Conservation (phyloP, 2,888 invertebrate genomes). For the Acleris emargana region DNA sequence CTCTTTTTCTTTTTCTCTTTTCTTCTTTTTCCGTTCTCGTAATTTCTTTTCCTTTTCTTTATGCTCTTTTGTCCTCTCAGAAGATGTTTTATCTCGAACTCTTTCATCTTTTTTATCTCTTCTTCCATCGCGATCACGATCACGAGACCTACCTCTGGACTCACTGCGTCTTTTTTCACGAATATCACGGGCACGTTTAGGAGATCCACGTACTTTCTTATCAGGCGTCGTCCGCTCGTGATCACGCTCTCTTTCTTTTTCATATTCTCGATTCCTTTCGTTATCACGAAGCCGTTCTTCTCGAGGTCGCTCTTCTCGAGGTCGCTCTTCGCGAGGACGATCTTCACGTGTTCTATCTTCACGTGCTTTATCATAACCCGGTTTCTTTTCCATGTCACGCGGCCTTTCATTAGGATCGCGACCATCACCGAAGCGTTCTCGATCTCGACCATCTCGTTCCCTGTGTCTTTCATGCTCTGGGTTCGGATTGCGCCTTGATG, state of each 20-base stretch:
- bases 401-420: conserved; percentile 68
- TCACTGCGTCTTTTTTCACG: conserved; percentile 76
- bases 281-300: conserved; percentile 59
- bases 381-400: conserved; percentile 66
- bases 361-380: conserved; percentile 63
- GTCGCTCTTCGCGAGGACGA: conserved; percentile 55
- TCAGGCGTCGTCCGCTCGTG: conserved; percentile 73
- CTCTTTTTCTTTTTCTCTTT: conserved; percentile 80
- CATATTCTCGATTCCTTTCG: conserved; percentile 62
- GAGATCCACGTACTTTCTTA: conserved; percentile 65
- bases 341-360: conserved; percentile 62
- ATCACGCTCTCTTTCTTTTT: conserved; percentile 71
- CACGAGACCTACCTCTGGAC: conserved; percentile 74
- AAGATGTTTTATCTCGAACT: conserved; percentile 67
- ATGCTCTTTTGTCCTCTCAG: conserved; percentile 78
- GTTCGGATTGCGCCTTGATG: conserved; percentile 66
- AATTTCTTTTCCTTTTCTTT: conserved; percentile 84
- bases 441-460: conserved; percentile 72
- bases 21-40: conserved; percentile 72
- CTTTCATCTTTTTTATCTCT: conserved; percentile 82
- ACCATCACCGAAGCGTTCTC: conserved; percentile 69
- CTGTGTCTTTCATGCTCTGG: conserved; percentile 69
- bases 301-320: conserved; percentile 59
- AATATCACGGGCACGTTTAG: conserved; percentile 67
- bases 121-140: conserved; percentile 77